These are phyloP conservation scores for Mactromeris polynyma DNA, from an alignment of 2,888 invertebrate species.

Conservation along the genomic window DNA sequence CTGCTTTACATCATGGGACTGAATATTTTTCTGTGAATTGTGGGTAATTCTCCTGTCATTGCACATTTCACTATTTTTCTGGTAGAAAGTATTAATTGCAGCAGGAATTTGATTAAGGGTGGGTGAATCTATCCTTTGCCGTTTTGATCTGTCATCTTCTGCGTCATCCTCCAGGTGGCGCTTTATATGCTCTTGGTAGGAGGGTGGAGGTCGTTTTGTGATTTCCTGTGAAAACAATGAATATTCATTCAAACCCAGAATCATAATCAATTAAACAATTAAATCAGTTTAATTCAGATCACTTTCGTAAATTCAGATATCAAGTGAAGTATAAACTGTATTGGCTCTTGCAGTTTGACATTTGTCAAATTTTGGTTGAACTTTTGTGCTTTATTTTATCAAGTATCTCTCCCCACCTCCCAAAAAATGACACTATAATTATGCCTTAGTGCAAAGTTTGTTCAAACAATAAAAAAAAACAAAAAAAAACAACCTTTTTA, in stretches of 20 bases:
- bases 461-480: no score
- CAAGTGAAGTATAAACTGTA: no score
- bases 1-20: background rate
- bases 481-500: no score
- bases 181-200: conserved; percentile 38
- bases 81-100: background rate
- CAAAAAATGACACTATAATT: no score
- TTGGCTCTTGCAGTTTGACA: no score
- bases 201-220: conserved; percentile 9
- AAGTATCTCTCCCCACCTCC: no score
- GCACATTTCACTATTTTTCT: conserved; percentile 4
- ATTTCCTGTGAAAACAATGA: background rate
- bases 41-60: background rate
- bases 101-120: background rate
- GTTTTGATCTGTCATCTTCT: background rate
- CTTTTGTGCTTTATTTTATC: no score
- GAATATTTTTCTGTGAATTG: background rate
- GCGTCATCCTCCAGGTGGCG: conserved; percentile 5
- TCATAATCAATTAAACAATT: no score
- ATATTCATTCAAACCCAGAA: background rate
- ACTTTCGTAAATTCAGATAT: no score
- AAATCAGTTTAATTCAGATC: no score
- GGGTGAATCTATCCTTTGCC: background rate
- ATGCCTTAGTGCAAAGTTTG: no score
- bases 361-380: no score